phyloP scores from a whole-genome alignment of 92 coral and sea anemone genomes.

The Epizoanthus fatuus region DNA sequence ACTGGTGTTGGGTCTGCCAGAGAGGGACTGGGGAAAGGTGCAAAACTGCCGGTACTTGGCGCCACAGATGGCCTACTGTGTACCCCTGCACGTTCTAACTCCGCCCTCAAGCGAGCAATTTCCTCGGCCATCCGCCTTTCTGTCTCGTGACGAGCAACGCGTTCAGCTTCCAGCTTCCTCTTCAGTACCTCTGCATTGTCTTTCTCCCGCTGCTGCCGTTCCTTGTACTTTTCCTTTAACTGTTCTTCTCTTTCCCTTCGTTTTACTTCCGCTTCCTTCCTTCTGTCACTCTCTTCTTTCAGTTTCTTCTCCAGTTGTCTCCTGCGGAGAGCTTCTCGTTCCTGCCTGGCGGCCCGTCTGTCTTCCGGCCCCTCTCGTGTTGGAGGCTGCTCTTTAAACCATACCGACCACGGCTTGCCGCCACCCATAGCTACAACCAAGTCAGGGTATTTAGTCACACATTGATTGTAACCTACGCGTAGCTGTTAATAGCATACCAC shows the following conservation, averaged over 20 bases:
- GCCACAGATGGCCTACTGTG: not conserved
- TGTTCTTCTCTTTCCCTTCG: slow-evolving; percentile 60
- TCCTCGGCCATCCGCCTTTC: slow-evolving; percentile 74
- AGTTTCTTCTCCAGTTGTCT: slow-evolving; percentile 60
- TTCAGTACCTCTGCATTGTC: slow-evolving; percentile 62
- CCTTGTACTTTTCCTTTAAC: slow-evolving; percentile 53
- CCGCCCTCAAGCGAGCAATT: slow-evolving; percentile 62
- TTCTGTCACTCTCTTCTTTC: slow-evolving; percentile 34
- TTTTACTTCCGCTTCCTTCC: slow-evolving; percentile 1
- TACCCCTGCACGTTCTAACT: slow-evolving; percentile 57
- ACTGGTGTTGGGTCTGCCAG: slow-evolving; percentile 39
- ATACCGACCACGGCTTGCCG: slow-evolving; percentile 78
- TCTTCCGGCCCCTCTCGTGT: slow-evolving; percentile 76
- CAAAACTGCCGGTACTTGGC: not conserved
- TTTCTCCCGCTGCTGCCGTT: slow-evolving; percentile 59
- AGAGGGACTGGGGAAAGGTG: slow-evolving; percentile 32
- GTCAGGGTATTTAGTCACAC: too few species aligned
- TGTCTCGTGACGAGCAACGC: slow-evolving; percentile 43
- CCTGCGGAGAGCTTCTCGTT: slow-evolving; percentile 74
- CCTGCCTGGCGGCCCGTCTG: slow-evolving; percentile 82
- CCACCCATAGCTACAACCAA: slow-evolving; percentile 52
- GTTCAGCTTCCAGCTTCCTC: slow-evolving; percentile 69
- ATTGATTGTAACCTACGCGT: too few species aligned
- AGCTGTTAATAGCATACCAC: too few species aligned
- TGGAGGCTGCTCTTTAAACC: slow-evolving; percentile 78